Base-by-base conservation (phyloP, 2,797 vertebrate species). In the Neopelma chrysocephalum region DNA sequence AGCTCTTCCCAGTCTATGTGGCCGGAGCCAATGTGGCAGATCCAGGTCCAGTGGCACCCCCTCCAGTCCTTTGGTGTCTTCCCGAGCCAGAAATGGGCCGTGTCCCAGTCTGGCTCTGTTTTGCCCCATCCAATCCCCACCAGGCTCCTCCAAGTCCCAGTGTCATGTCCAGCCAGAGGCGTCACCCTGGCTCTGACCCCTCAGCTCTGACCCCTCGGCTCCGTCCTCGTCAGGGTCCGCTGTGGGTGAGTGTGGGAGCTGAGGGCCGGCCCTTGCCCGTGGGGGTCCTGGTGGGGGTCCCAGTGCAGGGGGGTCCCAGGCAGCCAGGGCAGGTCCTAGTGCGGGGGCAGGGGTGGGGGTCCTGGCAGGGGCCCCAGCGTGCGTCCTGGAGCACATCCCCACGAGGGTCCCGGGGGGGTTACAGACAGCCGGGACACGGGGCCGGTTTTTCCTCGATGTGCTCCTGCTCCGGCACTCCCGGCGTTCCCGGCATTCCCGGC, bases 381-480 rank as follows among this genome's bases (percentile, higher is more conserved):
- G 60, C 18, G 21, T 42, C 34, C 34, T 34, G 58, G 51, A 5
- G 10, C n/a, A 2, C 36, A 29, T 61, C 38, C 27, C 38, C 29
- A 15, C 2, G 10, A 9, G 1, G n/a, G 60, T 7, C 58, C 18
- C 26, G 7, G 22, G 62, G 62, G 51, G 29, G 5, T 75, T 57
- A 94, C 87, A 93, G n/a, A 71, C 92, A 93, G 90, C 78, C 77
- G 16, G 82, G 92, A 19, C 92, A 93, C 6, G 90, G 92, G 3
- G 81, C 36, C 42, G 89, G 84, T 4, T 95, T 96, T 83, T 96
- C 94, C 19, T 95, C 89, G 2, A 45, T 40, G 2, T n/a, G 86
- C 6, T 65, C 92, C 7, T 78, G n/a, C 70, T 93, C 92, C 4
- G 92, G 87, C 29, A 32, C 68, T n/a, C 70, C 81, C 23, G 73